A percentile compares a stretch with the other conserved stretches of the same genome.
These are phyloP conservation scores for Xiphophorus hellerii DNA, from an alignment of 2,113 vertebrate species.

Conservation along the genomic window DNA sequence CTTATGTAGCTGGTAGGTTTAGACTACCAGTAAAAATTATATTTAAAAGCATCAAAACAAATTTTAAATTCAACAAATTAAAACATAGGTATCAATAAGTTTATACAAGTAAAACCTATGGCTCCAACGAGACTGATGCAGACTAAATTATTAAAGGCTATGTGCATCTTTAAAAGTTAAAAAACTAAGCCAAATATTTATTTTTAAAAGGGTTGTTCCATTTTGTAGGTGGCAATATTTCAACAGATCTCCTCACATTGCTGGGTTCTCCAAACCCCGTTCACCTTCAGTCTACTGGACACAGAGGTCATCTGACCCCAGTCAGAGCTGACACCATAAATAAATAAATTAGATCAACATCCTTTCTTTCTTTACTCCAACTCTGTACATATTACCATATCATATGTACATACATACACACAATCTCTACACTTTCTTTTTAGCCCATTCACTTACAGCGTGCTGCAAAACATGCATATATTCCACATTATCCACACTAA, in stretches of 20 bases:
- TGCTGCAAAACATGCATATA: conserved; percentile 30
- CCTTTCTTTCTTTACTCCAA: conserved; percentile 31
- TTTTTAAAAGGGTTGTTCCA: background rate
- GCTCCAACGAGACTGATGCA: conserved; percentile 25
- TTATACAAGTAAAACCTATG: conserved; percentile 26
- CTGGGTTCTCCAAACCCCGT: conserved; percentile 21
- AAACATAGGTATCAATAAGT: conserved; percentile 5
- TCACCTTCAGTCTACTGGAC: conserved; percentile 27
- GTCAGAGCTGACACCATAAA: conserved; percentile 58
- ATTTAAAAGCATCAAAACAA: conserved; percentile 34
- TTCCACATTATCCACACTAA: background rate
- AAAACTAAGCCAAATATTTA: conserved; percentile 4
- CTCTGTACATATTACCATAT: conserved; percentile 52
- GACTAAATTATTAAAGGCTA: conserved; percentile 20
- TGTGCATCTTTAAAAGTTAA: conserved; percentile 15
- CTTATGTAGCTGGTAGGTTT: conserved; percentile 24
- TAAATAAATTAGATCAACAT: conserved; percentile 77
- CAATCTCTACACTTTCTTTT: conserved; percentile 30
- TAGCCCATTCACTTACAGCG: conserved; percentile 27
- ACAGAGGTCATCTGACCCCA: conserved; percentile 41
- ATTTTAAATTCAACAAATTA: conserved; percentile 13
- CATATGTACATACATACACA: conserved; percentile 60
- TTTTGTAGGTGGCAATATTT: conserved; percentile 5
- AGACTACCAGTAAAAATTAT: conserved; percentile 16
- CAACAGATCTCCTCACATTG: background rate